Evolutionary conservation across 2,797 vertebrate species (phyloP), one percentile per base, ranked within the genome.

Genomic region (Sebastes reedi): DNA sequence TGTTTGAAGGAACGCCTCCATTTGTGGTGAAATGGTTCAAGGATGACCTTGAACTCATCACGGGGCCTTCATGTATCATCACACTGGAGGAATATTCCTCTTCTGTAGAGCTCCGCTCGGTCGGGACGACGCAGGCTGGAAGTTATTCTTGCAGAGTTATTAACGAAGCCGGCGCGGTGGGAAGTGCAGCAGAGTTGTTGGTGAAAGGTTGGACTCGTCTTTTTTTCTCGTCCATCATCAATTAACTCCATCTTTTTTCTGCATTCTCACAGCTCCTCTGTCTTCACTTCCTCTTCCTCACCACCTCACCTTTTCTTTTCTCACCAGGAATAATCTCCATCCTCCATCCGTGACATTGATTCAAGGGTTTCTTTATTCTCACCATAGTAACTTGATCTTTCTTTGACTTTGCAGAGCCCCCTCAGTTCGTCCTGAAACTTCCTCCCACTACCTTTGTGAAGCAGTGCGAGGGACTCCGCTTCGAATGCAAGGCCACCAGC

Each of bases 11-110:
- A 95, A 98, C 97, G 1, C 95, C 96, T 52, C 98, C 97, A 0
- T 97, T 99, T 88, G 95, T 88, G 58, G 93, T 98, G 83, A 98
- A 97, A 90, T 99, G 98, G 98, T 97, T 98, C 87, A 97, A 97
- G 93, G 97, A 97, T 85, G 96, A 97, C 64, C 75, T 94, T 42
- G 96, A 99, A 86, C 95, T 98, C 90, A 83, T 94, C 75, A 90
- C 96, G 73, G 96, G 96, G 91, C 95, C 96, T 16, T 96, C 93
- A 8, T 98, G 97, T 89, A 96, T 94, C 75, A 95, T 97, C 92
- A 96, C 93, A 77, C 90, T 96, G 84, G 96, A 99, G 93, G 94
- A 95, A 67, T 96, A 96, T 80, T 93, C 96, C 11, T 97, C 92
- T 75, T 97, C 96, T 88, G 91, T 99, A 91, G 96, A 97, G 86